Base-by-base conservation (phyloP, 2,797 vertebrate species). In the Chloroceryle inda region DNA sequence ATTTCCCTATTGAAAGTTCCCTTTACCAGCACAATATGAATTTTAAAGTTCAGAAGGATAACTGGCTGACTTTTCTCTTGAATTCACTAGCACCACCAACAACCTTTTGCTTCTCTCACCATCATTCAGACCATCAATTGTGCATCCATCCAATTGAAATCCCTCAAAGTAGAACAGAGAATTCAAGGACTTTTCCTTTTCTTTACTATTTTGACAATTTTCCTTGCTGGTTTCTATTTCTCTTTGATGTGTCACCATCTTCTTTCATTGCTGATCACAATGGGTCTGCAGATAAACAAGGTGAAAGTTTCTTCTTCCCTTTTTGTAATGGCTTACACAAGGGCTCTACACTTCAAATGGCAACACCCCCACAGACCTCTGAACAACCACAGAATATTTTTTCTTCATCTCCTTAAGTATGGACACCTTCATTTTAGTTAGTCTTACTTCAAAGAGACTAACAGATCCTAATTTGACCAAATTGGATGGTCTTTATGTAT, bases 71-170 rank as follows among this genome's bases (percentile, higher is more conserved):
- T 45, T 42, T 10, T 44, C 7, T 10, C 14, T 26, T 52, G 31
- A 71, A n/a, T 38, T 27, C 3, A 0, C 3, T 9, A 55, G 11
- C 10, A 18, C 15, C 26, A 21, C 13, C 4, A 16, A 1, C 9
- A 26, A 8, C 21, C 9, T 84, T 68, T 24, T 15, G 1, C 6
- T 79, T 56, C 58, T 61, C 24, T 42, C 19, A 17, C n/a, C 29
- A n/a, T 44, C 13, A 23, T 22, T 58, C 23, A 68, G 23, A 16
- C 27, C 16, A 13, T 5, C 37, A 37, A 6, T 21, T 23, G 13
- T n/a, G 11, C 52, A 24, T n/a, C 12, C 29, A 29, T 7, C 11
- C 33, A 29, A 16, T 11, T 44, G 58, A 27, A 21, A 27, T 21
- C 24, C 5, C 33, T 42, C 11, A 6, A 21, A 68, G 9, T n/a